Conservation (phyloP, 2,113 vertebrate species). For the Corythoichthys haematopterus region DNA sequence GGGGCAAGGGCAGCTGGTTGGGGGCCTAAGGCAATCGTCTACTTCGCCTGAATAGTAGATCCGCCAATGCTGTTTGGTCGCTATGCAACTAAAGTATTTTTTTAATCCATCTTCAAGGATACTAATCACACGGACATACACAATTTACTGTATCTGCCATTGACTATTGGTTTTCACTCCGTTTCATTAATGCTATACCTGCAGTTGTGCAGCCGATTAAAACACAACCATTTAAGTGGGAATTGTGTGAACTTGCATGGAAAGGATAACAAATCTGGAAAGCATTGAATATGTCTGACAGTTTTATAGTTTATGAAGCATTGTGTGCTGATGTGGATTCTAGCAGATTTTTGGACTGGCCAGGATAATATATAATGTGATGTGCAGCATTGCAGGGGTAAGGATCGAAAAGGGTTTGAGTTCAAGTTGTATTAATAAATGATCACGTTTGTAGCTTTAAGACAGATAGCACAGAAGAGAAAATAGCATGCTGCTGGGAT, state of each 20-base stretch:
- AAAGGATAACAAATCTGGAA: constrained; percentile 41
- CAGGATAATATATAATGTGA: constrained; percentile 16
- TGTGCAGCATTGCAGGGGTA: constrained; percentile 2
- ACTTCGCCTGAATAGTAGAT: no score
- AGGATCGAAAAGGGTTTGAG: constrained; percentile 2
- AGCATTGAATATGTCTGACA: constrained; percentile 38
- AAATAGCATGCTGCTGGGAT: constrained; percentile 9
- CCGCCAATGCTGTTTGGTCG: no score
- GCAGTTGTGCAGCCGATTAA: background rate
- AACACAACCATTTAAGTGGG: background rate
- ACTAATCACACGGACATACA: no score
- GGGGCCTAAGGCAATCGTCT: no score
- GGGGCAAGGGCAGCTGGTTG: no score
- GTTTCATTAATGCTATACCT: no score
- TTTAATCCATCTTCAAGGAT: no score
- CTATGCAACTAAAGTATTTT: no score
- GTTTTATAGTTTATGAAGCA: background rate
- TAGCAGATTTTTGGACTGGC: background rate
- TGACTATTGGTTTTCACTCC: background rate
- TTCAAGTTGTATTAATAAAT: constrained; percentile 22
- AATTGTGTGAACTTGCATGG: constrained; percentile 22
- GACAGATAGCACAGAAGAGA: constrained; percentile 11
- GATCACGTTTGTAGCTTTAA: constrained; percentile 12
- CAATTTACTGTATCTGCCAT: background rate
- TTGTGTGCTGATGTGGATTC: background rate